phyloP scores from a whole-genome alignment of 1,140 invertebrate genomes.

The Manduca sexta region DNA sequence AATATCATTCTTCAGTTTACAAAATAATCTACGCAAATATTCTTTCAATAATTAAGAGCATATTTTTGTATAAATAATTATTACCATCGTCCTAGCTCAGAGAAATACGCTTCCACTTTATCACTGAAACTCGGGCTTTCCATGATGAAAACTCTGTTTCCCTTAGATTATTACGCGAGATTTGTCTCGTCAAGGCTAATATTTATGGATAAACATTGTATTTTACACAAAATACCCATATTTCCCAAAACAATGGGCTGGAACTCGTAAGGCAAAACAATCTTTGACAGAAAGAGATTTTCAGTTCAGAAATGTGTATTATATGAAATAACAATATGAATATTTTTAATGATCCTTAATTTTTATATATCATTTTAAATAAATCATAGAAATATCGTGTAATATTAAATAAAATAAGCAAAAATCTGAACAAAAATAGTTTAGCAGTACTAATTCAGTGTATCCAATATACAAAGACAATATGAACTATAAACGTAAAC shows the following conservation, averaged over 20 bases:
- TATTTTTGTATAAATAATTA: slow-evolving; percentile 21
- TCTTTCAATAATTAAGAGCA: too few species aligned
- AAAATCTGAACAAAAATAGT: too few species aligned
- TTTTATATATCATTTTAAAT: too few species aligned
- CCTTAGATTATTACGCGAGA: not conserved
- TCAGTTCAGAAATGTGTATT: slow-evolving; percentile 25
- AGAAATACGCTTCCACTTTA: slow-evolving; percentile 78
- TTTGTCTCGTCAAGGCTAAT: not conserved
- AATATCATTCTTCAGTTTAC: too few species aligned
- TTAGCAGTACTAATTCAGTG: too few species aligned
- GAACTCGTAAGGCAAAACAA: slow-evolving; percentile 37
- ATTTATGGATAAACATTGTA: not conserved
- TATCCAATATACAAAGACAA: too few species aligned
- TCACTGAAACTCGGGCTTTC: slow-evolving; percentile 73
- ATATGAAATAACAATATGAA: too few species aligned
- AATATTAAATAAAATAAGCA: too few species aligned
- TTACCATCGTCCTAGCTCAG: slow-evolving; percentile 79
- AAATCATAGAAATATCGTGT: too few species aligned
- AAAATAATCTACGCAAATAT: too few species aligned
- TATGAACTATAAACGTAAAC: too few species aligned
- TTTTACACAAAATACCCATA: slow-evolving; percentile 27
- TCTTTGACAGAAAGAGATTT: slow-evolving; percentile 21
- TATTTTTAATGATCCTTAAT: too few species aligned
- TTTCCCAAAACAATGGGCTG: slow-evolving; percentile 29
- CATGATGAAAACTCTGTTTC: slow-evolving; percentile 22